Evolutionary conservation across 2,888 invertebrate species (phyloP).

Genomic region (Taphrorychus bicolor): DNA sequence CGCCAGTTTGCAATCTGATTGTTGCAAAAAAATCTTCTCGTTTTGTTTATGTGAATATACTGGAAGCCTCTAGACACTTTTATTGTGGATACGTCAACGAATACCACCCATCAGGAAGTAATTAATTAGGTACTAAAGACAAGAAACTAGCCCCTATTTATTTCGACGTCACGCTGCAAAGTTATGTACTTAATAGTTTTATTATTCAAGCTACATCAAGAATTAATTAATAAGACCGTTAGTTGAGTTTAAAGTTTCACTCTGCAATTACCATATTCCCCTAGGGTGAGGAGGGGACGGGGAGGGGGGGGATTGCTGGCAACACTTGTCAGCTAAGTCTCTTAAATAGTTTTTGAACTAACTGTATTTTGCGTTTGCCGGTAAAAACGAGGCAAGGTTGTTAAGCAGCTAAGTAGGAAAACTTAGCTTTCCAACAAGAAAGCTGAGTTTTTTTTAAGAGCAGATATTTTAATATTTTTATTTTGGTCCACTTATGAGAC

Average conservation of each 20-base stretch:
- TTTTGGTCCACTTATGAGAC: no score
- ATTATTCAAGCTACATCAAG: background rate
- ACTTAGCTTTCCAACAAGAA: no score
- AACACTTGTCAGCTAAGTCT: conserved; percentile 4
- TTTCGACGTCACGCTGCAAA: background rate
- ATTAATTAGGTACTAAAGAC: background rate
- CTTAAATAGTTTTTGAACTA: conserved; percentile 9
- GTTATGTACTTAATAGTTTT: conserved; percentile 8
- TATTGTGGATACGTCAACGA: no score
- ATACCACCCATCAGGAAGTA: background rate
- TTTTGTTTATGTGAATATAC: no score
- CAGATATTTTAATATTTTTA: background rate
- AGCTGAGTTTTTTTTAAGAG: background rate
- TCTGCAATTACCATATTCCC: conserved; percentile 5
- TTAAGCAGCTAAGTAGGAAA: no score
- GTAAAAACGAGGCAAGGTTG: background rate
- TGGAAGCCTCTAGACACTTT: no score
- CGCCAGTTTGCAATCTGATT: no score
- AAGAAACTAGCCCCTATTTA: conserved; percentile 5
- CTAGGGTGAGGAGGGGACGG: no score
- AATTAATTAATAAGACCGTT: conserved; percentile 11
- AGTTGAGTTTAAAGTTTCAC: conserved; percentile 11
- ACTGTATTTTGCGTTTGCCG: background rate
- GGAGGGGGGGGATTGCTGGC: conserved; percentile 1
- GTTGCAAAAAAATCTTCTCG: no score